Evolutionary conservation across 2,888 invertebrate genomes (phyloP).

Genomic region (Acheta domesticus): DNA sequence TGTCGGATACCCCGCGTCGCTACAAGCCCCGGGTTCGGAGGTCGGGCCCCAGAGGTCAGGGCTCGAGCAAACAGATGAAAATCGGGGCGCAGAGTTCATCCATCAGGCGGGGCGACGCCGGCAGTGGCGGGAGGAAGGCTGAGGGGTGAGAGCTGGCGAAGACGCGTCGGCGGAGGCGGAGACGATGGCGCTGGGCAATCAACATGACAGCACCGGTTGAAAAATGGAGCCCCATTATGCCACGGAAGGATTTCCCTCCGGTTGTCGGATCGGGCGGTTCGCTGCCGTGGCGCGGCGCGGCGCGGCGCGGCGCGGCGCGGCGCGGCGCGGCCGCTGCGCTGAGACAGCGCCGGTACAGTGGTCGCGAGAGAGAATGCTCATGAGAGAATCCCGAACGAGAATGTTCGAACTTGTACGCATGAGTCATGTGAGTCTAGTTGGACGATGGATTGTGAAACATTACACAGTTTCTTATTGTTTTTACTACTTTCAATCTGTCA

Average conservation of each 20-base stretch:
- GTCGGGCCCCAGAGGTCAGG: background rate
- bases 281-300: background rate
- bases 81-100: background rate
- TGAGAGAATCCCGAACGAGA: too few species aligned
- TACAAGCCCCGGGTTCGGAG: background rate
- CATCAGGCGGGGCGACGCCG: background rate
- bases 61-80: background rate
- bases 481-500: too few species aligned
- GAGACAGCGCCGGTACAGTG: too few species aligned
- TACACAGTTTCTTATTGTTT: too few species aligned
- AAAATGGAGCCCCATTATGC: constrained; percentile 8
- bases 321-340: too few species aligned
- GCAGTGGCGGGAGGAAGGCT: background rate
- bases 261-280: background rate
- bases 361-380: too few species aligned
- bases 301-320: too few species aligned
- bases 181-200: background rate
- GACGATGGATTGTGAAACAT: too few species aligned
- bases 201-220: background rate
- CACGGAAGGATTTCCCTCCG: constrained; percentile 11
- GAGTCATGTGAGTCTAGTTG: too few species aligned
- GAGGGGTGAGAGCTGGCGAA: background rate
- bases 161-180: background rate
- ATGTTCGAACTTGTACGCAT: too few species aligned
- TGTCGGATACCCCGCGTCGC: too few species aligned